Conservation (phyloP, 2,113 vertebrate genomes). For the Oryctolagus cuniculus region DNA sequence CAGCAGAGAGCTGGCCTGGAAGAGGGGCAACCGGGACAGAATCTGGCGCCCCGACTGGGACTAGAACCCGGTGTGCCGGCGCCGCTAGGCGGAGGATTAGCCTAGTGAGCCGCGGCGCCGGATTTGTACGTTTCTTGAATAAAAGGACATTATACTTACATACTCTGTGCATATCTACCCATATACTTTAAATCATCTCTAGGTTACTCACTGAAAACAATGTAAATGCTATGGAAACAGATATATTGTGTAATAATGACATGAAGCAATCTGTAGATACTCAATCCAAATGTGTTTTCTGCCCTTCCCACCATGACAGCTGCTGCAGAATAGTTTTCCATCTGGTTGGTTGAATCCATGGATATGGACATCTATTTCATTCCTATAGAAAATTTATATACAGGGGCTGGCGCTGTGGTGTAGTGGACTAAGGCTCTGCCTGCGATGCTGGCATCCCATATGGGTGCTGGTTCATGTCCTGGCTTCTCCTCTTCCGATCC, state of each 20-base stretch:
- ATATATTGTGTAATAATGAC: not conserved
- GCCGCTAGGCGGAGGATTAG: too few species aligned
- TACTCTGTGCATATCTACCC: not conserved
- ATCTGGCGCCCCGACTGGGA: too few species aligned
- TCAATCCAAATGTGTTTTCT: not conserved
- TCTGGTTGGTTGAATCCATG: not conserved
- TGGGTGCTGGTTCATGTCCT: too few species aligned
- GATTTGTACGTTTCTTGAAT: not conserved
- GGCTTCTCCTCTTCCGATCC: too few species aligned
- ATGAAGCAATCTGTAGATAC: not conserved
- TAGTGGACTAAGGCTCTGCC: too few species aligned
- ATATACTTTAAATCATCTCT: not conserved
- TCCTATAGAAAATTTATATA: slow-evolving; percentile 18
- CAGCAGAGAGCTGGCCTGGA: too few species aligned
- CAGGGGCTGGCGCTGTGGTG: too few species aligned
- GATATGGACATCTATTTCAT: not conserved
- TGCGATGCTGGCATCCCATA: too few species aligned
- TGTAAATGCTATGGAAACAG: not conserved
- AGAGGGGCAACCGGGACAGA: too few species aligned
- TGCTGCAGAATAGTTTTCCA: not conserved
- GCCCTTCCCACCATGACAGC: too few species aligned
- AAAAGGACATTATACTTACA: not conserved
- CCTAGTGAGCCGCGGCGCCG: too few species aligned
- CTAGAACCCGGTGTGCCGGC: too few species aligned
- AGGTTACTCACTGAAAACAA: not conserved